Percentiles rank a stretch among this genome's conserved stretches.
phyloP scores from a whole-genome alignment of 2,888 invertebrate genomes.

The Papilio protenor region DNA sequence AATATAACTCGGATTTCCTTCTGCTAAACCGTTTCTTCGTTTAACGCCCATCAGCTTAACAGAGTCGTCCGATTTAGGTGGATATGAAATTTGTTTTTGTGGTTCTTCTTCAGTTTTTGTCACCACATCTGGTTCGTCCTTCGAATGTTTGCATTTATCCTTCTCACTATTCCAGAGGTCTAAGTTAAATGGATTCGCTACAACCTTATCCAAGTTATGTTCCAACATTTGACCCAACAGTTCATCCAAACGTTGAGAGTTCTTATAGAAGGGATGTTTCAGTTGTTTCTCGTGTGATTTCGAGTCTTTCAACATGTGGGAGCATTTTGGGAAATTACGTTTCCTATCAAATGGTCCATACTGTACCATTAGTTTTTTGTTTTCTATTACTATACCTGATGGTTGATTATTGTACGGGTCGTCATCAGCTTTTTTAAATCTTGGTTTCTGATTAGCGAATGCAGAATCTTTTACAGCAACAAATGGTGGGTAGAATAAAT shows the following conservation, averaged over 20 bases:
- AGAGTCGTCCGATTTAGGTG: slow-evolving; percentile 15
- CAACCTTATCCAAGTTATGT: slow-evolving; percentile 53
- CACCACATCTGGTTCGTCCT: slow-evolving; percentile 10
- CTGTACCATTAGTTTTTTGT: slow-evolving; percentile 61
- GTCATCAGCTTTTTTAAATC: slow-evolving; percentile 49
- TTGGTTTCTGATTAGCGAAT: slow-evolving; percentile 41
- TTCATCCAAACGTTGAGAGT: slow-evolving; percentile 66
- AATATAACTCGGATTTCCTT: slow-evolving; percentile 15
- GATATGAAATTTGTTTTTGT: slow-evolving; percentile 22
- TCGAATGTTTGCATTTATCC: slow-evolving; percentile 51
- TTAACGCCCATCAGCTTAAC: slow-evolving; percentile 15
- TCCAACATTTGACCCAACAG: slow-evolving; percentile 60
- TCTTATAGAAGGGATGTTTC: slow-evolving; percentile 70
- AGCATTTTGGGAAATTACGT: slow-evolving; percentile 63
- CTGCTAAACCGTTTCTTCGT: slow-evolving; percentile 4
- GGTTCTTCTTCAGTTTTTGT: slow-evolving; percentile 4
- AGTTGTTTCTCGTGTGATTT: slow-evolving; percentile 63
- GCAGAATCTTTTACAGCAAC: slow-evolving; percentile 16
- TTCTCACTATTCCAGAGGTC: slow-evolving; percentile 51
- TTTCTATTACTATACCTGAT: slow-evolving; percentile 60
- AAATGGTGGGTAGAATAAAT: slow-evolving; percentile 44
- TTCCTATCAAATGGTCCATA: slow-evolving; percentile 53
- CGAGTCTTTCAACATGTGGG: slow-evolving; percentile 60
- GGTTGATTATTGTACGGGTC: slow-evolving; percentile 48
- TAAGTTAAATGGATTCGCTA: slow-evolving; percentile 49